A percentile compares a stretch with the other conserved stretches of the same genome.
These are phyloP conservation scores for Prostheceraeus crozeri DNA, from an alignment of 2,888 invertebrate genomes.

Conservation along the genomic window DNA sequence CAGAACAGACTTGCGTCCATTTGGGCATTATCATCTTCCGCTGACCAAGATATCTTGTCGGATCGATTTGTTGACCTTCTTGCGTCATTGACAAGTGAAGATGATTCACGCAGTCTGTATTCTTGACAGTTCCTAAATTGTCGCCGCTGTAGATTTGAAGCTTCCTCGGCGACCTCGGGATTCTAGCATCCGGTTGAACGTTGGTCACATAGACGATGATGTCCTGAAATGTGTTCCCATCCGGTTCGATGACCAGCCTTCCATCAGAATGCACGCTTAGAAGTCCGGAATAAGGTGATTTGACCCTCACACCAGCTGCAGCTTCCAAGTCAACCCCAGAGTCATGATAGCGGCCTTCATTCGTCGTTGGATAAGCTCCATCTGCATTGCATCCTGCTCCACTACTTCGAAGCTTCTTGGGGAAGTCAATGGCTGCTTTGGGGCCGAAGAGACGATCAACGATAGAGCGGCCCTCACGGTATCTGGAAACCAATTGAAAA, in stretches of 20 bases:
- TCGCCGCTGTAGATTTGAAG: constrained; percentile 45
- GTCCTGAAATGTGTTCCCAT: too few relatives aligned
- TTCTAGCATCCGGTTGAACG: too few relatives aligned
- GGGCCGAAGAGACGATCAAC: constrained; percentile 45
- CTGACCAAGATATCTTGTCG: constrained; percentile 41
- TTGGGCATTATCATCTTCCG: constrained; percentile 40
- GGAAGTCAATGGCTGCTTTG: constrained; percentile 44
- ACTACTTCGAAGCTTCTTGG: constrained; percentile 37
- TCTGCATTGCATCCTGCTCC: constrained; percentile 11
- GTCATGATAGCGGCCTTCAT: neutral
- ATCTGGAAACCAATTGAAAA: too few relatives aligned
- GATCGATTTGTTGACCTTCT: constrained; percentile 40
- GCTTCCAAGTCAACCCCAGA: constrained; percentile 40
- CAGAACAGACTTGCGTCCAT: constrained; percentile 44
- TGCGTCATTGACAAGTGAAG: constrained; percentile 44
- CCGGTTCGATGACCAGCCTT: too few relatives aligned
- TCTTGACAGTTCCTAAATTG: constrained; percentile 42
- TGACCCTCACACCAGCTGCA: constrained; percentile 39
- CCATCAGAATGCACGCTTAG: too few relatives aligned
- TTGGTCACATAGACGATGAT: too few relatives aligned
- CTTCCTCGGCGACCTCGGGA: too few relatives aligned
- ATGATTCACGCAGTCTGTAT: constrained; percentile 42
- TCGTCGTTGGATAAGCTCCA: constrained; percentile 5
- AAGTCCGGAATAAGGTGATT: too few relatives aligned
- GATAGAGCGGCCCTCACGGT: constrained; percentile 40